Base-by-base conservation (phyloP, 2,888 invertebrate genomes). In the Ophioninae sp. region DNA sequence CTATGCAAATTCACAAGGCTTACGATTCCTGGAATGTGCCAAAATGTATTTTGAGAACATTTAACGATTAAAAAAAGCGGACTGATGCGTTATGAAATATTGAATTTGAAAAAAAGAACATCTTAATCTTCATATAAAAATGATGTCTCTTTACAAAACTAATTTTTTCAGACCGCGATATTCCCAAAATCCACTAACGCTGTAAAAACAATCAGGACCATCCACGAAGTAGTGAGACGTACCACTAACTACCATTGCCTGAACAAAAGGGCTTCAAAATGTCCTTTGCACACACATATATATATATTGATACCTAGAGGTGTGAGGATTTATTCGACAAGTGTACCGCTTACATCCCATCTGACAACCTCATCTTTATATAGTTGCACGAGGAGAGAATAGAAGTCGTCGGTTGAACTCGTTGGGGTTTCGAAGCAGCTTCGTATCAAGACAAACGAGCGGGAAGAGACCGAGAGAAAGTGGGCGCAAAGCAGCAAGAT, bases 341-440 rank as follows among this genome's bases (percentile, higher is more conserved):
- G 79, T 65, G 62, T 75, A 84, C 73, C 82, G 76, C 72, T 82
- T 84, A 82, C 84, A 82, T 78, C 67, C 74, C 65, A 82, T 84
- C 82, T 82, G 84, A 82, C 84, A 82, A 74, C 39, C 82, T 84
- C 84, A 84, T 82, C 84, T 84, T 81, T 84, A 84, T 84, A 84
- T 74, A 78, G 82, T 82, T 65, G 73, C 62, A 61, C 41, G 65
- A 39, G 70, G 23, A 57, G 64, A 62, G 57, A 64, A 50, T 72
- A 57, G 39, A 65, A 13, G 65, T 72, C 67, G 64, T 72, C 59
- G 74, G 76, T 83, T 79, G 75, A 82, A 84, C 79, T 83, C 68
- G 77, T 75, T 61, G 79, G 75, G 77, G 77, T 83, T 83, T 73
- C 72, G 68, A 62, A 70, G 81, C 77, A 79, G 72, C 67, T 61